Evolutionary conservation across 2,113 vertebrate genomes (phyloP), one percentile per base, ranked within the genome.

Genomic region (Pao palembangensis): DNA sequence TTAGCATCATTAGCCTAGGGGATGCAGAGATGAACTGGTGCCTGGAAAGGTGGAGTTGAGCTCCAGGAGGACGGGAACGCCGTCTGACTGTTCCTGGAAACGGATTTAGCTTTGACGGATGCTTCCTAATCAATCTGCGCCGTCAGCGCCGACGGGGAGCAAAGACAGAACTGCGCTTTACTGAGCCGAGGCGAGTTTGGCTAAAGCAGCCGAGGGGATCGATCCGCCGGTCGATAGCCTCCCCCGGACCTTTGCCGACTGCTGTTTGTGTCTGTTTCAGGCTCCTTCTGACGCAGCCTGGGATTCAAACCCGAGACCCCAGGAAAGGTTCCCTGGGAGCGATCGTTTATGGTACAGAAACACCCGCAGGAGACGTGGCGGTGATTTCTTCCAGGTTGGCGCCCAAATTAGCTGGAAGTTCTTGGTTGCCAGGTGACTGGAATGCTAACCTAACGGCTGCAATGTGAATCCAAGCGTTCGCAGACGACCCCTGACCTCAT

Each of bases 121-220:
- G 70, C 64, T 64, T 78, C 52, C 64, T 58, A 79, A 86, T 89
- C 83, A 81, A 85, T 87, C 82, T 78, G 49, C 80, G 76, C 71
- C 71, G 79, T 82, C 78, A 71, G 60, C 58, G 41, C 72, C 71
- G 76, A 78, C 81, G 73, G 69, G 55, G 70, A 69, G 72, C 79
- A 76, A 65, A 83, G 76, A 85, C 75, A 73, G 65, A 84, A 78
- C 71, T 79, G 78, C 67, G 79, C 69, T 63, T 69, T 87, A 86
- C 84, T 78, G 80, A 88, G 73, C 76, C 61, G 76, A 74, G 66
- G 44, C 60, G 58, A 70, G 75, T 87, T 75, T 72, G 83, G 75
- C 84, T 85, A 69, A 67, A 72, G 78, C 79, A 82, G 79, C 83
- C 79, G 73, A 75, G 67, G 67, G 11, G 82, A 87, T 88, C 67